A percentile compares a stretch with the other conserved stretches of the same genome.
Conservation (phyloP, 2,797 vertebrate genomes). For the Manis javanica region DNA sequence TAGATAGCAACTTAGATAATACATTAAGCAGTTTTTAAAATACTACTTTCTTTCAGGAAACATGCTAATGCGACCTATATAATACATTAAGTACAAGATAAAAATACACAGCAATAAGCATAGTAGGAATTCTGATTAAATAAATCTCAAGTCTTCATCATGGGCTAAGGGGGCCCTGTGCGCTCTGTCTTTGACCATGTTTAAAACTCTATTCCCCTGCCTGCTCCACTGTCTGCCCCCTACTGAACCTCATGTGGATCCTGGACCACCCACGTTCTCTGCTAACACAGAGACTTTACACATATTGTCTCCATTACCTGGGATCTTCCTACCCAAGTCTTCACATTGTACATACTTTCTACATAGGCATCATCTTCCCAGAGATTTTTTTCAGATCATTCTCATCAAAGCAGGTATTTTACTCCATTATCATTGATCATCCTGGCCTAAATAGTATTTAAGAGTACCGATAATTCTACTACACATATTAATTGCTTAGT, state of each 20-base stretch:
- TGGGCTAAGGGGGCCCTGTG: fast-evolving
- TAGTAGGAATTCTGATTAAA: not conserved
- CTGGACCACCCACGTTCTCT: not conserved
- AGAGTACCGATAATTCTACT: not conserved
- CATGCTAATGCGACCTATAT: not conserved
- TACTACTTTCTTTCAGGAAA: not conserved
- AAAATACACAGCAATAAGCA: not conserved
- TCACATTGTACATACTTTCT: not conserved
- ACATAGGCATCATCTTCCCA: not conserved
- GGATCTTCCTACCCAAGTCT: not conserved
- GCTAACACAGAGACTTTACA: not conserved
- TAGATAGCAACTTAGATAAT: not conserved
- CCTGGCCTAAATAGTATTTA: not conserved
- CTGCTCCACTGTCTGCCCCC: not conserved
- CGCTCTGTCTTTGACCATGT: not conserved
- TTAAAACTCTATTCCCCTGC: not conserved
- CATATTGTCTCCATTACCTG: not conserved
- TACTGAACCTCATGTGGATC: not conserved
- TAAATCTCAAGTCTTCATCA: not conserved
- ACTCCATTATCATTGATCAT: not conserved
- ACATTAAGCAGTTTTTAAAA: not conserved
- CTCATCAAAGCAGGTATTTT: not conserved
- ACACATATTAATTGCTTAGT: not conserved
- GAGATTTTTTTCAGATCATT: not conserved
- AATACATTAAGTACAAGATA: not conserved